Evolutionary conservation across 1,140 invertebrate species (phyloP).

Genomic region (Leptinotarsa defecta): DNA sequence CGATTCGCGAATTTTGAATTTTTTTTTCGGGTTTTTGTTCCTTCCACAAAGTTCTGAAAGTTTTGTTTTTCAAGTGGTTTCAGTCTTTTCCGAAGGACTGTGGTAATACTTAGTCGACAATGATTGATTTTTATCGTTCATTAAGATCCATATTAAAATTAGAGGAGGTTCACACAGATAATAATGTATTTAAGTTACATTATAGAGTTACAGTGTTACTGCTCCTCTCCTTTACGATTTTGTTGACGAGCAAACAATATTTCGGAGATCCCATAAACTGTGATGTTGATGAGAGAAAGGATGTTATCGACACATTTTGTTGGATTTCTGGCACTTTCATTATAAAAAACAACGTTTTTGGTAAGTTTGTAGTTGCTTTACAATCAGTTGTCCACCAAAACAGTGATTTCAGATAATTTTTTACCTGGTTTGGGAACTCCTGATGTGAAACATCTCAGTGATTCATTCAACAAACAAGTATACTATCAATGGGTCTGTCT

Average conservation of each 20-base stretch:
- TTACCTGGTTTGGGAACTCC: slow-evolving; percentile 22
- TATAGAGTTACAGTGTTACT: slow-evolving; percentile 70
- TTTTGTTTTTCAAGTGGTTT: not conserved
- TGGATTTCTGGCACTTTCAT: slow-evolving; percentile 80
- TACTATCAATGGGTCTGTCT: slow-evolving; percentile 92
- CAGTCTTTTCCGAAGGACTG: not conserved
- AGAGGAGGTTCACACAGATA: slow-evolving; percentile 68
- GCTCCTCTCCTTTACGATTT: slow-evolving; percentile 66
- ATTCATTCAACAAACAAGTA: slow-evolving; percentile 58
- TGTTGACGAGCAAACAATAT: slow-evolving; percentile 73
- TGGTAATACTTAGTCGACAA: not conserved
- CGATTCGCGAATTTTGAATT: not conserved
- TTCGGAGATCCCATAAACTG: slow-evolving; percentile 74
- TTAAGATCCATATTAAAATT: slow-evolving; percentile 60
- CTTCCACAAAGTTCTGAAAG: not conserved
- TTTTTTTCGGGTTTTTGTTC: not conserved
- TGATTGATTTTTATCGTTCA: slow-evolving; percentile 48
- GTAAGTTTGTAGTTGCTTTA: slow-evolving; percentile 47
- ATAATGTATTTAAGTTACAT: slow-evolving; percentile 69
- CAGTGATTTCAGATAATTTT: slow-evolving; percentile 15
- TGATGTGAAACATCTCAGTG: not conserved
- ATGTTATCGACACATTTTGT: slow-evolving; percentile 74
- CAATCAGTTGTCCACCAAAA: not conserved
- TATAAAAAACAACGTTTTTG: slow-evolving; percentile 57
- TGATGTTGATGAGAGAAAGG: slow-evolving; percentile 60